Percentiles rank a stretch among this genome's conserved stretches.
Conservation (phyloP, 2,113 vertebrate genomes). For the Labeo rohita region DNA sequence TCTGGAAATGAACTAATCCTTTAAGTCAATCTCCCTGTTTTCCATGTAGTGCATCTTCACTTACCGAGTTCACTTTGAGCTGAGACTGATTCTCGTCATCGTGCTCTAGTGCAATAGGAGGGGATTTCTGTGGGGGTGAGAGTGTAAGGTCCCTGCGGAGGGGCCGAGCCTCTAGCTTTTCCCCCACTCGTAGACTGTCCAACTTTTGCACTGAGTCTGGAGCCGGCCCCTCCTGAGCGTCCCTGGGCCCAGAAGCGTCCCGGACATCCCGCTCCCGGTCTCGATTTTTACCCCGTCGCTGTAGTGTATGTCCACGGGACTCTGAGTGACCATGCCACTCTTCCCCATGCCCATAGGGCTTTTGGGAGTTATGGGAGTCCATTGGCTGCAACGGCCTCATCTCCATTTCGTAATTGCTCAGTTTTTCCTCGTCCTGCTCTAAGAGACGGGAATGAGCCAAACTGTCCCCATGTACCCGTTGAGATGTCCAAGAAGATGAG, state of each 20-base stretch:
- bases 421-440: slow-evolving; percentile 93
- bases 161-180: slow-evolving; percentile 86
- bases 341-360: slow-evolving; percentile 74
- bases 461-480: slow-evolving; percentile 80
- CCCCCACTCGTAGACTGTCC: slow-evolving; percentile 83
- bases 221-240: slow-evolving; percentile 50
- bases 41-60: slow-evolving; percentile 47
- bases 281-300: slow-evolving; percentile 86
- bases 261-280: slow-evolving; percentile 74
- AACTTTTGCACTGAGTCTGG: slow-evolving; percentile 80
- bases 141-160: slow-evolving; percentile 92
- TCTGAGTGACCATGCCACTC: slow-evolving; percentile 66
- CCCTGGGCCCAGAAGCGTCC: slow-evolving; percentile 34
- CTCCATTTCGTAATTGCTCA: slow-evolving; percentile 96
- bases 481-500: slow-evolving; percentile 84
- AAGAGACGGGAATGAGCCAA: slow-evolving; percentile 80
- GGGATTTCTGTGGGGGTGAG: slow-evolving; percentile 92
- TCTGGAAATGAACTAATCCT: no score
- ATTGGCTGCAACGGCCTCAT: slow-evolving; percentile 90
- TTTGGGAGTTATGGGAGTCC: slow-evolving; percentile 75
- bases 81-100: slow-evolving; percentile 82
- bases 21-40: not conserved
- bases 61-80: slow-evolving; percentile 89
- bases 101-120: slow-evolving; percentile 87
- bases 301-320: slow-evolving; percentile 77